phyloP scores from a whole-genome alignment of 2,797 vertebrate genomes.

The Enteromius mattozi region DNA sequence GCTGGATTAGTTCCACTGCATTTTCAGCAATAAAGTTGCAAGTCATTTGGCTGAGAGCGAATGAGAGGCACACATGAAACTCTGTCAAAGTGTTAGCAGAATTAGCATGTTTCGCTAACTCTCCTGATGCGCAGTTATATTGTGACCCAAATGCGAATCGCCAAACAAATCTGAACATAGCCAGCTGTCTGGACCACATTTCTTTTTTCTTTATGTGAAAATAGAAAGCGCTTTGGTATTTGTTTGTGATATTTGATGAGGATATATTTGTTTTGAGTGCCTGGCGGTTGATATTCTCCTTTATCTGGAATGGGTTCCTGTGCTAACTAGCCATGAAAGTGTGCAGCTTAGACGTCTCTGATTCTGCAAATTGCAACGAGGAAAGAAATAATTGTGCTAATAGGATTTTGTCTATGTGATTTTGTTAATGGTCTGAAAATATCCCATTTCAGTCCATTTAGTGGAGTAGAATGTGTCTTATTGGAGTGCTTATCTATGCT shows the following conservation, averaged over 20 bases:
- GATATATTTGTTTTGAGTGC: conserved; percentile 20
- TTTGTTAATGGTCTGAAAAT: conserved; percentile 88
- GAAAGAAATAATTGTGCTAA: conserved; percentile 83
- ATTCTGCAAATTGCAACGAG: conserved; percentile 81
- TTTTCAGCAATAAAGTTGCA: conserved; percentile 51
- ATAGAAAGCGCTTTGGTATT: conserved; percentile 19
- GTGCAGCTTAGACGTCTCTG: conserved; percentile 79
- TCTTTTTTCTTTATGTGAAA: conserved; percentile 3
- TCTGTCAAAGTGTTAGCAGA: conserved; percentile 42
- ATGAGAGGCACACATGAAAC: conserved; percentile 36
- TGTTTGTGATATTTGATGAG: conserved; percentile 8
- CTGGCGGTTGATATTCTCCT: conserved; percentile 31
- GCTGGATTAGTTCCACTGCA: conserved; percentile 54
- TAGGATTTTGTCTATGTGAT: conserved; percentile 86
- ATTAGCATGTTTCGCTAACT: conserved; percentile 42
- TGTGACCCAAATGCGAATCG: conserved; percentile 31
- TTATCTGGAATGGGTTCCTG: conserved; percentile 71
- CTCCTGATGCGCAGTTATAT: conserved; percentile 9
- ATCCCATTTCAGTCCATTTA: conserved; percentile 86
- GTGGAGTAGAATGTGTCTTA: conserved; percentile 86
- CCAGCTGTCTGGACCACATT: conserved; percentile 10
- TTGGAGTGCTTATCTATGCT: conserved; percentile 86
- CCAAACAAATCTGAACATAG: conserved; percentile 23
- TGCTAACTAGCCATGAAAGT: conserved; percentile 77
- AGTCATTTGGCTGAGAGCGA: conserved; percentile 45